These are phyloP conservation scores for Oscarella lobularis DNA, from an alignment of 37 sponge, comb jelly and placozoan species.

Conservation along the genomic window DNA sequence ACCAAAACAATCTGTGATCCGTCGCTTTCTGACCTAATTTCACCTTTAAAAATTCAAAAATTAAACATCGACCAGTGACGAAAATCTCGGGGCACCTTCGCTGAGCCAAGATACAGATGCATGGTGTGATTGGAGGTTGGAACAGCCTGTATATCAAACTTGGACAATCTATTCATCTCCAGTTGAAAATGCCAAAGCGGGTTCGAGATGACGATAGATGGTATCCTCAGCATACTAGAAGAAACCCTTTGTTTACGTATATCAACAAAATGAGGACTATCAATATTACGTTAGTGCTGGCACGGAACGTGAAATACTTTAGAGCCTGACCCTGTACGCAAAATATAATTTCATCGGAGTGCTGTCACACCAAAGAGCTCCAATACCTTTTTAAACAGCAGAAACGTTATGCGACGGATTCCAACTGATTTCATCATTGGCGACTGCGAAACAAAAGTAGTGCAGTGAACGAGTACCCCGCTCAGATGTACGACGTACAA, in stretches of 20 bases:
- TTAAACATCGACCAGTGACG: too few relatives aligned
- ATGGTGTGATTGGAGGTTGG: slow-evolving; percentile 71
- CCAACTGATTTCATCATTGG: too few relatives aligned
- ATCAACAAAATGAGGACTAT: background rate
- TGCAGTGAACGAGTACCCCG: too few relatives aligned
- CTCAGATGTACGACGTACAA: too few relatives aligned
- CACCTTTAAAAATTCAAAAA: slow-evolving; percentile 38
- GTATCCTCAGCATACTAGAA: slow-evolving; percentile 62
- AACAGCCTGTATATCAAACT: slow-evolving; percentile 73
- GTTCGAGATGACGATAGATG: slow-evolving; percentile 93
- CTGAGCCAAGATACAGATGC: slow-evolving; percentile 87
- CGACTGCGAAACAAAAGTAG: too few relatives aligned
- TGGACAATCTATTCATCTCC: slow-evolving; percentile 80
- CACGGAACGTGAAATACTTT: slow-evolving; percentile 71
- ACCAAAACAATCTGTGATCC: slow-evolving; percentile 67
- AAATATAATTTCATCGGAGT: too few relatives aligned
- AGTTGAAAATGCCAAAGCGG: slow-evolving; percentile 93
- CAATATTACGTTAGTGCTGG: slow-evolving; percentile 27
- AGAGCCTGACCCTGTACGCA: too few relatives aligned
- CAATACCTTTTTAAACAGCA: too few relatives aligned
- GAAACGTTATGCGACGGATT: slow-evolving; percentile 64
- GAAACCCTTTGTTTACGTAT: background rate
- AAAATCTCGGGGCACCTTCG: too few relatives aligned
- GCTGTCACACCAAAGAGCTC: too few relatives aligned
- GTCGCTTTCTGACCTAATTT: slow-evolving; percentile 49